Conservation (phyloP, 2,797 vertebrate species). For the Gymnocypris eckloni region DNA sequence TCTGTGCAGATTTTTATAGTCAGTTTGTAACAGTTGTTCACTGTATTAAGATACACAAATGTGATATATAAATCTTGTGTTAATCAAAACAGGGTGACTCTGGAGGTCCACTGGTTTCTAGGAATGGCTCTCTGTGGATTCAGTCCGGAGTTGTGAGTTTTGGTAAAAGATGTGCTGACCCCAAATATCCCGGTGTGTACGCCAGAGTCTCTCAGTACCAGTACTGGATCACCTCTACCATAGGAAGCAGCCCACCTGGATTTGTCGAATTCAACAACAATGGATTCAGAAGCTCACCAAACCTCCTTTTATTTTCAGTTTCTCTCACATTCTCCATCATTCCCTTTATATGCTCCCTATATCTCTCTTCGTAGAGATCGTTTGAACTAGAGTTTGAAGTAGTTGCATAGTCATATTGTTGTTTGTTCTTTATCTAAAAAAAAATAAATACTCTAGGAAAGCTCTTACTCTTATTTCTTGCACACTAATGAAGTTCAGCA, state of each 20-base stretch:
- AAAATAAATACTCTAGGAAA: too few species aligned
- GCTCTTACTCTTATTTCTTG: background rate
- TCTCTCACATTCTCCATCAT: conserved; percentile 22
- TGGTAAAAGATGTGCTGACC: conserved; percentile 40
- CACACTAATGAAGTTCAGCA: background rate
- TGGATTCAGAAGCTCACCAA: background rate
- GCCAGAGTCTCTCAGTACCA: conserved; percentile 52
- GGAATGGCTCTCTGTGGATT: conserved; percentile 21
- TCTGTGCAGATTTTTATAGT: too few species aligned
- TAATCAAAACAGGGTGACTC: conserved; percentile 50
- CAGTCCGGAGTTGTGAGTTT: conserved; percentile 57
- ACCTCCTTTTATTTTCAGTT: conserved; percentile 20
- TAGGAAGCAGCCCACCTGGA: conserved; percentile 15
- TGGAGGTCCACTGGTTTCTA: conserved; percentile 62
- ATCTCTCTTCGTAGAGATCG: background rate
- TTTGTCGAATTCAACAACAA: conserved; percentile 14
- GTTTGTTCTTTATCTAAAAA: too few species aligned
- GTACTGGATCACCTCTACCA: conserved; percentile 43
- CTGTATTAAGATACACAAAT: background rate
- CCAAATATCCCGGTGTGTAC: conserved; percentile 54
- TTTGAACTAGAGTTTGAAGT: background rate
- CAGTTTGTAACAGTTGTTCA: background rate
- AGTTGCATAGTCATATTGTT: background rate
- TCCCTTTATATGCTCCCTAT: background rate
- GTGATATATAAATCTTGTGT: background rate